Percentiles rank a stretch among this genome's conserved stretches.
These are phyloP conservation scores for Invenusta paracnida DNA, from an alignment of 2,888 invertebrate species.

Conservation along the genomic window DNA sequence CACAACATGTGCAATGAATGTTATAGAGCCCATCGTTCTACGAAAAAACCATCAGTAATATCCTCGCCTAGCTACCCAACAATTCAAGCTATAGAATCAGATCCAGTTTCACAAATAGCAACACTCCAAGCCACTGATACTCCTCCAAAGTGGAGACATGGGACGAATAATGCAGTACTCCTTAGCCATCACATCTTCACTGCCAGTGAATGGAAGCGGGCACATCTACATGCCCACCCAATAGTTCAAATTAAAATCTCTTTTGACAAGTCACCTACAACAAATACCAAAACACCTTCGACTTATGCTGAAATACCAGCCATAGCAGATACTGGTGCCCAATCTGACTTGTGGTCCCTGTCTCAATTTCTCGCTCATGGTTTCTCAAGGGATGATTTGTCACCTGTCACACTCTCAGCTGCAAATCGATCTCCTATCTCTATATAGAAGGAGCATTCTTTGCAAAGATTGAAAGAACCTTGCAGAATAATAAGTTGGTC, in stretches of 20 bases:
- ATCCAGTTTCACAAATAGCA: background rate
- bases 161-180: background rate
- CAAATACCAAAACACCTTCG: background rate
- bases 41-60: background rate
- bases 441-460: background rate
- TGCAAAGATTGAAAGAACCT: background rate
- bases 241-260: background rate
- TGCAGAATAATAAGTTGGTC: background rate
- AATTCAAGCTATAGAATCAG: background rate
- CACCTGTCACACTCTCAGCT: background rate
- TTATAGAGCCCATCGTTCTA: background rate
- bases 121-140: background rate
- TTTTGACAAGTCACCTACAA: background rate
- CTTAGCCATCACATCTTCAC: background rate
- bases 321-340: background rate
- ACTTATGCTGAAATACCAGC: background rate
- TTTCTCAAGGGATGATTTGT: background rate
- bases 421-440: background rate
- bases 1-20: conserved; percentile 12
- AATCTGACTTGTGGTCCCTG: background rate
- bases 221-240: background rate
- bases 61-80: background rate
- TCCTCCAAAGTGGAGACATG: background rate
- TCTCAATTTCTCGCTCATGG: background rate
- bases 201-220: background rate